Evolutionary conservation across 2,113 vertebrate species (phyloP).

Genomic region (Dicerorhinus sumatrensis): DNA sequence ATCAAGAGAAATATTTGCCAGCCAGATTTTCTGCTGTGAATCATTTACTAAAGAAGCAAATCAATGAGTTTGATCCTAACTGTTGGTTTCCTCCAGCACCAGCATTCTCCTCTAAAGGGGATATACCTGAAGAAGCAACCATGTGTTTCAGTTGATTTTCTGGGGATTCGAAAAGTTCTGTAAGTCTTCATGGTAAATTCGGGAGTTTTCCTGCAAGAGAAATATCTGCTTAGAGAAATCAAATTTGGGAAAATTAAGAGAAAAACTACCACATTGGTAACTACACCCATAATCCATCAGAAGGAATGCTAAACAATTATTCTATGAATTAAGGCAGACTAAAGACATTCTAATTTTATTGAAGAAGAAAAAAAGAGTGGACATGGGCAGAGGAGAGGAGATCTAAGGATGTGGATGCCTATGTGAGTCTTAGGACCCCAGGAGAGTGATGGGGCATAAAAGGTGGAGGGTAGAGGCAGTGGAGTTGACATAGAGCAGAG

Average conservation of each 20-base stretch:
- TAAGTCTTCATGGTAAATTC: neutral
- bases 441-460: neutral
- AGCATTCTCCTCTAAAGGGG: neutral
- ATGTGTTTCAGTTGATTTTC: neutral
- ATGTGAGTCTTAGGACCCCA: neutral
- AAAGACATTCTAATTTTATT: neutral
- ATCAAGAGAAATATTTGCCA: neutral
- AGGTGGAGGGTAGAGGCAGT: neutral
- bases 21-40: slow-evolving; percentile 12
- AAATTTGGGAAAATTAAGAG: neutral
- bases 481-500: neutral
- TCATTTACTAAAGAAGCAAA: slow-evolving; percentile 49
- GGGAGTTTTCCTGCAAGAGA: slow-evolving; percentile 52
- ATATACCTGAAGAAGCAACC: neutral
- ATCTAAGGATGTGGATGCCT: neutral
- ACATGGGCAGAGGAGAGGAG: neutral
- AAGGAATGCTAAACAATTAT: neutral
- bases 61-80: neutral
- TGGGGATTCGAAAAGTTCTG: neutral
- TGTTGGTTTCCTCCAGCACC: neutral
- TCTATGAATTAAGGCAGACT: neutral
- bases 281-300: neutral
- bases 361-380: neutral
- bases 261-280: neutral
- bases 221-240: neutral